Base-by-base conservation (phyloP, 2,113 vertebrate genomes). In the Caretta caretta region DNA sequence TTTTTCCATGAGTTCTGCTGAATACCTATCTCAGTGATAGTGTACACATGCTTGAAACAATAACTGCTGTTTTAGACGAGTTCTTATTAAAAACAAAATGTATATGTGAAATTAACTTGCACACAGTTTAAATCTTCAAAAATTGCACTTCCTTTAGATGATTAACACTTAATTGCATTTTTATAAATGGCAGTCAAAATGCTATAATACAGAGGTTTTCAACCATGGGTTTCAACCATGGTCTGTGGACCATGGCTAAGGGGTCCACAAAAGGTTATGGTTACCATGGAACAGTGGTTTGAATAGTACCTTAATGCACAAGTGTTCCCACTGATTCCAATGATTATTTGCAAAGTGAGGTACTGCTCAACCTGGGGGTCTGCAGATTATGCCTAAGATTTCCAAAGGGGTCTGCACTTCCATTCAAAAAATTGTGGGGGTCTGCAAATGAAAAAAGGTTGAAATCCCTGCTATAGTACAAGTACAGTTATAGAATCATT, bases 161-260 rank as follows among this genome's bases (percentile, higher is more conserved):
- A 94, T 90, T 50, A 87, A 2, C 54, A 57, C 3, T 86, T 94
- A 50, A 89, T 76, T 97, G 80, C 53, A 54, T 81, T 96, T 96
- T 97, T 78, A 90, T 78, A 97, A 95, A 86, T 76, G 53, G 42
- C 84, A 89, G 17, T 80, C 86, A 83, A 91, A 92, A 90, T 95
- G 79, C 48, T 94, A 25, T 27, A 57, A 57, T 57, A 22, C 53
- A 57, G 56, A 27, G 56, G 25, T 27, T 57, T 57, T 57, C 25
- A 57, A 57, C 25, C 53, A 54, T 27, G 2, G 25, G 20, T 54
- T 54, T 54, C 53, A 54, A 22, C 20, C 53, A 22, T 57, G 10
- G 25, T 35, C 59, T 1, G 29, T 13, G 5, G 6, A 31, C 29
- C 13, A 62, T 16, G 59, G 31, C 13, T 31, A 31, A 62, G 59